Evolutionary conservation across 2,888 invertebrate genomes (phyloP).

Genomic region (Agrotis clavis): DNA sequence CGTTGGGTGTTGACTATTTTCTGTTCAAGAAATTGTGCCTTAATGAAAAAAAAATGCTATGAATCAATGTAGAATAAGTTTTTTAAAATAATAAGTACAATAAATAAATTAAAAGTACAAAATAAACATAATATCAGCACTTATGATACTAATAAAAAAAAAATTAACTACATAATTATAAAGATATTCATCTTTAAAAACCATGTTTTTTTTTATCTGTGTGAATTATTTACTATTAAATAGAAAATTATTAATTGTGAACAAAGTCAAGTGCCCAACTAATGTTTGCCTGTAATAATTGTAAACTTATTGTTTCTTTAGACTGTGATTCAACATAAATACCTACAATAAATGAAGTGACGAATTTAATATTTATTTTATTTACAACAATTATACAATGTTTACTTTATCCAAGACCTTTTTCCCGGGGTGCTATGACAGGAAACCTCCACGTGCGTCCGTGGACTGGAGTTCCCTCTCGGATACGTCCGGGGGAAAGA

Average conservation of each 20-base stretch:
- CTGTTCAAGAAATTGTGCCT: background rate
- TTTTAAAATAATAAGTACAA: background rate
- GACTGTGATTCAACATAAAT: conserved; percentile 62
- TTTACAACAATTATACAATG: background rate
- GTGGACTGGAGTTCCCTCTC: too few species aligned
- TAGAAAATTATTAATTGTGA: background rate
- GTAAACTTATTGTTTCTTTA: conserved; percentile 55
- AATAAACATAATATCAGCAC: background rate
- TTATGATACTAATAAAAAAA: background rate
- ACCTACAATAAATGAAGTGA: conserved; percentile 56
- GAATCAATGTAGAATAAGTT: background rate
- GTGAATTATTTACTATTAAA: background rate
- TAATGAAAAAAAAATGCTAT: too few species aligned
- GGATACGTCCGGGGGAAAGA: too few species aligned
- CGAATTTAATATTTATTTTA: conserved; percentile 36
- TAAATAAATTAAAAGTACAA: background rate
- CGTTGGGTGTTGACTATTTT: conserved; percentile 24
- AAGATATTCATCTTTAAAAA: too few species aligned
- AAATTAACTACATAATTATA: too few species aligned
- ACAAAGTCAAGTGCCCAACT: conserved; percentile 53
- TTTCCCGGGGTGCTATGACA: too few species aligned
- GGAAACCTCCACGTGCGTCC: too few species aligned
- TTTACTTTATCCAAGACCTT: too few species aligned
- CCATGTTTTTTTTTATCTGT: too few species aligned
- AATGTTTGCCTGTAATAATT: conserved; percentile 61